phyloP scores from a whole-genome alignment of 1,140 invertebrate species.

The Trissolcus basalis region DNA sequence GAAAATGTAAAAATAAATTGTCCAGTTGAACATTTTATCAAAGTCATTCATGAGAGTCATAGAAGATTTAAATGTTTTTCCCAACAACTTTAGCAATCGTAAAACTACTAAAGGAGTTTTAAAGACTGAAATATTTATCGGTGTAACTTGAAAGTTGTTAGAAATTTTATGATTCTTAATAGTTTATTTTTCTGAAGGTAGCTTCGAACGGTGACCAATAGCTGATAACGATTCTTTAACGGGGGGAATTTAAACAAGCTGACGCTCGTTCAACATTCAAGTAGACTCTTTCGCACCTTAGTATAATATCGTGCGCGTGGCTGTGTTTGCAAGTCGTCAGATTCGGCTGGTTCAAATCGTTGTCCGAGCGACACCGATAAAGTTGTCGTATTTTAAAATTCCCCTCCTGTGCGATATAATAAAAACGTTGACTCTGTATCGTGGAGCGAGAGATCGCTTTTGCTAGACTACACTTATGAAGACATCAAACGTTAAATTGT shows the following conservation, averaged over 20 bases:
- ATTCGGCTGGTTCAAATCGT: neutral
- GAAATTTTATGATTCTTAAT: too few species aligned
- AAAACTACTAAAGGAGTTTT: too few species aligned
- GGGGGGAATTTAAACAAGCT: constrained; percentile 15
- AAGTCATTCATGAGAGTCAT: too few species aligned
- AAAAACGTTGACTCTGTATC: constrained; percentile 2
- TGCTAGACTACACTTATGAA: constrained; percentile 51
- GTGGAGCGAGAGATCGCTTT: constrained; percentile 22
- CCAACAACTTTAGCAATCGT: too few species aligned
- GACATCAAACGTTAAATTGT: constrained; percentile 51
- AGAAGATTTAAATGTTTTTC: too few species aligned
- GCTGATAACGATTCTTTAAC: neutral
- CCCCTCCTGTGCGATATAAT: neutral
- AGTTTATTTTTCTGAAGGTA: too few species aligned
- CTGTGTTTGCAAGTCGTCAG: neutral
- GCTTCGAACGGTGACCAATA: too few species aligned
- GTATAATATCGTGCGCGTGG: constrained; percentile 8
- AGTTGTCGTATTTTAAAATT: constrained; percentile 8
- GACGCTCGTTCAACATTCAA: constrained; percentile 30
- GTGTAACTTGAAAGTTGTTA: too few species aligned
- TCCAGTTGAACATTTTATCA: too few species aligned
- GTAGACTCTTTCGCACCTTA: constrained; percentile 15
- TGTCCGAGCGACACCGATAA: neutral
- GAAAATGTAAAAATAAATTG: too few species aligned
- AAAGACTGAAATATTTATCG: too few species aligned